These are phyloP conservation scores for Gerosis bhagava DNA, from an alignment of 2,888 invertebrate genomes.

Conservation along the genomic window DNA sequence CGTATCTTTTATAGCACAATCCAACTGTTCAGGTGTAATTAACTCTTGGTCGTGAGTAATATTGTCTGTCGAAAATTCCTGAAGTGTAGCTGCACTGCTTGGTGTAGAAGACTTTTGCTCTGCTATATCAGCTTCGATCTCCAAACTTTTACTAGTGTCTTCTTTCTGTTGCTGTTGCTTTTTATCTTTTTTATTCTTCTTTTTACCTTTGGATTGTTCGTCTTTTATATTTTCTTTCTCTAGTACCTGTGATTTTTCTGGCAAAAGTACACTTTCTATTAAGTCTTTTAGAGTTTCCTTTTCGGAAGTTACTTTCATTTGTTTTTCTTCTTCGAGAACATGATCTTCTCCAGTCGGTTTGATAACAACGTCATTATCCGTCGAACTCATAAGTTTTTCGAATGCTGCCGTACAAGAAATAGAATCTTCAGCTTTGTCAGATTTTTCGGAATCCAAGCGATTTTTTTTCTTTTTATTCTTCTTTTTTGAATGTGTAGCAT, in stretches of 20 bases:
- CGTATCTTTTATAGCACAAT: background rate
- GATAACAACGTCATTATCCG: conserved; percentile 38
- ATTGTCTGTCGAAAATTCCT: too few relatives aligned
- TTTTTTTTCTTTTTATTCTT: conserved; percentile 69
- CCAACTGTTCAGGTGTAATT: background rate
- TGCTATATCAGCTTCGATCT: too few relatives aligned
- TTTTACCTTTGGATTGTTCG: conserved; percentile 35
- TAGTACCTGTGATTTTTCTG: conserved; percentile 5
- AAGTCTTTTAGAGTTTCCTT: conserved; percentile 14
- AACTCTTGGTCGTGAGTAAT: background rate
- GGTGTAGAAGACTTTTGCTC: too few relatives aligned
- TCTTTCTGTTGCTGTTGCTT: conserved; percentile 30
- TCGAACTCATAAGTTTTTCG: conserved; percentile 46
- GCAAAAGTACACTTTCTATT: conserved; percentile 12
- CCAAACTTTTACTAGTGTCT: too few relatives aligned
- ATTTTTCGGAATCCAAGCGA: conserved; percentile 58
- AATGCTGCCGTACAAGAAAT: conserved; percentile 57
- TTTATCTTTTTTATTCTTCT: conserved; percentile 47
- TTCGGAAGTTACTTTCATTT: conserved; percentile 14
- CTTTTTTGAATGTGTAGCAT: conserved; percentile 50
- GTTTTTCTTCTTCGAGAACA: conserved; percentile 3
- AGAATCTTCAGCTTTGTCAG: conserved; percentile 53
- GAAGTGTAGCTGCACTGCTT: too few relatives aligned
- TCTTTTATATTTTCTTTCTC: conserved; percentile 8
- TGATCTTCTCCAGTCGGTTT: too few relatives aligned